Evolutionary conservation across 2,888 invertebrate genomes (phyloP).

Genomic region (Toxonevra muliebris): DNA sequence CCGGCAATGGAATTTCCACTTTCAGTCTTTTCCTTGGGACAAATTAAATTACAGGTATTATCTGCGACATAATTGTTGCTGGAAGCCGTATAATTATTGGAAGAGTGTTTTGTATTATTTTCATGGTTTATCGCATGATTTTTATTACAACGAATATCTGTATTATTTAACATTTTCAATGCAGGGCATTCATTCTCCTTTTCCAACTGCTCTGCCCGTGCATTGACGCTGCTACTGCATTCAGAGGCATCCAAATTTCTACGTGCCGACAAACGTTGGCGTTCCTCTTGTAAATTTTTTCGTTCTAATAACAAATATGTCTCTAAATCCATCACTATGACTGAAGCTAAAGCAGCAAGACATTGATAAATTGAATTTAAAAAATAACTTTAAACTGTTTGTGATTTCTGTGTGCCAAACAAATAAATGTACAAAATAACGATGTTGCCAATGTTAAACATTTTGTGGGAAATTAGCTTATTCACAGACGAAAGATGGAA

Average conservation of each 20-base stretch:
- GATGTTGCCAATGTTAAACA: no score
- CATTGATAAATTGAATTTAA: no score
- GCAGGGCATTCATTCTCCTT: slow-evolving; percentile 44
- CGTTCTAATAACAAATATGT: slow-evolving; percentile 50
- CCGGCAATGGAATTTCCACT: neutral
- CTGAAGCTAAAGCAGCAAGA: no score
- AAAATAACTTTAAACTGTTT: no score
- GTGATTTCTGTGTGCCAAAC: no score
- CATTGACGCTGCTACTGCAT: slow-evolving; percentile 12
- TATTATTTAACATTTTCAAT: slow-evolving; percentile 40
- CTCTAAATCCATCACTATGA: slow-evolving; percentile 49
- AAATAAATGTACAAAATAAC: no score
- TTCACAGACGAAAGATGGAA: no score
- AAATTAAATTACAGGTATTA: neutral
- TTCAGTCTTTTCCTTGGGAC: neutral
- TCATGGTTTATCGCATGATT: slow-evolving; percentile 33
- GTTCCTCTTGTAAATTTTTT: slow-evolving; percentile 46
- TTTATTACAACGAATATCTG: slow-evolving; percentile 9
- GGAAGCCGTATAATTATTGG: slow-evolving; percentile 21
- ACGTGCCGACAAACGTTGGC: slow-evolving; percentile 40
- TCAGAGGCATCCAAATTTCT: slow-evolving; percentile 10
- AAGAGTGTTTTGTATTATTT: neutral
- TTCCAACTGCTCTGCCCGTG: neutral
- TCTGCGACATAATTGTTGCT: neutral
- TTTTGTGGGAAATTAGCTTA: no score